Conservation (phyloP, 2,888 invertebrate genomes). For the Orthosia gothica region DNA sequence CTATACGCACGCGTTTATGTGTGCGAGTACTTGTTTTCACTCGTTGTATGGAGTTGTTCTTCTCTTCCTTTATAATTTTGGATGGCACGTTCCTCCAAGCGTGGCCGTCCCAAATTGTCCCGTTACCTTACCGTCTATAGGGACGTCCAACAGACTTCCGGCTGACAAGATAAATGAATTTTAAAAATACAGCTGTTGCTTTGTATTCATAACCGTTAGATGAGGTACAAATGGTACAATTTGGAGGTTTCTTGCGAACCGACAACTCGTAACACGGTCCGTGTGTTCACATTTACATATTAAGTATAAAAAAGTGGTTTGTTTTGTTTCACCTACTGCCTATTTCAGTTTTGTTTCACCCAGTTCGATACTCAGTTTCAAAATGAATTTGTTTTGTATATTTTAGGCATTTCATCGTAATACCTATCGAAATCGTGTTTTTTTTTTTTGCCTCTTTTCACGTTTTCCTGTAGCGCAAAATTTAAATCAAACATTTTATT, state of each 20-base stretch:
- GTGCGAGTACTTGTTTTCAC: too few relatives aligned
- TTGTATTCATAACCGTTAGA: conserved; percentile 52
- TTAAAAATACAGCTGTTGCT: conserved; percentile 57
- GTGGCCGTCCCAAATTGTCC: conserved; percentile 57
- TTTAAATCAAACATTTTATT: neutral
- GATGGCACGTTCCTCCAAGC: conserved; percentile 22
- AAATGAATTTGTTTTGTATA: neutral
- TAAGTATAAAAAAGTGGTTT: neutral
- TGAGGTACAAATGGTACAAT: conserved; percentile 29
- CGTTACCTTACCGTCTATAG: conserved; percentile 45
- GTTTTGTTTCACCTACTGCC: conserved; percentile 16
- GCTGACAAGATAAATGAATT: conserved; percentile 61
- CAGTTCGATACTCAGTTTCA: neutral
- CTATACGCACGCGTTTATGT: neutral
- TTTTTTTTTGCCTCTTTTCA: neutral
- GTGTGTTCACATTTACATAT: conserved; percentile 32
- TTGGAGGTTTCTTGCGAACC: conserved; percentile 8
- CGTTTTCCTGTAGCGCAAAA: neutral
- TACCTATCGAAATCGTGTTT: neutral
- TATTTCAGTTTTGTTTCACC: conserved; percentile 14
- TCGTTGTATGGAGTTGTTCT: neutral
- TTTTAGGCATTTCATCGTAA: neutral
- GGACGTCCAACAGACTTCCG: conserved; percentile 57
- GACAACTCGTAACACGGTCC: conserved; percentile 35
- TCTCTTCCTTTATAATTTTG: neutral